phyloP scores from a whole-genome alignment of 2,113 vertebrate species.

The Pitta sordida region DNA sequence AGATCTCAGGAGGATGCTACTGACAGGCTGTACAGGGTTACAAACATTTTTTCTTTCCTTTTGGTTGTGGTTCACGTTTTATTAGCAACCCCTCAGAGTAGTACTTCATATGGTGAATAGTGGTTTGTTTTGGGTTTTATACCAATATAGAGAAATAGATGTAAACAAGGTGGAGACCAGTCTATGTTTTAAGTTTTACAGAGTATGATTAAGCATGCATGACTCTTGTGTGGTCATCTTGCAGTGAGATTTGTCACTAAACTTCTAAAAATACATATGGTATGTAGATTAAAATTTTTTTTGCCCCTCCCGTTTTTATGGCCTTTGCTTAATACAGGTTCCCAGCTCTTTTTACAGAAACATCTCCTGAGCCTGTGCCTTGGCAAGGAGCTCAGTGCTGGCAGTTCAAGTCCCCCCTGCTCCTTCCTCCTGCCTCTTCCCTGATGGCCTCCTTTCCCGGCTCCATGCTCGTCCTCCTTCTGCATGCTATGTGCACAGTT shows the following conservation, averaged over 20 bases:
- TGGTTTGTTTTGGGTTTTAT: neutral
- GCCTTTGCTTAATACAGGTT: neutral
- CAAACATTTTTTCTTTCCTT: neutral
- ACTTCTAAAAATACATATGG: neutral
- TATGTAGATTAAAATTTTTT: neutral
- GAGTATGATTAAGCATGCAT: accelerated
- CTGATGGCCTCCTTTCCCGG: neutral
- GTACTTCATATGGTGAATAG: neutral
- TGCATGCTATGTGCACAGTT: neutral
- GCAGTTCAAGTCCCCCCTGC: accelerated
- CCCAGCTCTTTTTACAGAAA: neutral
- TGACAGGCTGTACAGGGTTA: neutral
- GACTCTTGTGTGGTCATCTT: neutral
- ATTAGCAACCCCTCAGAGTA: neutral
- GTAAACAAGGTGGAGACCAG: neutral
- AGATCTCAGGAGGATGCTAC: neutral
- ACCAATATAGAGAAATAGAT: neutral
- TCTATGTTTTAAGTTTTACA: neutral
- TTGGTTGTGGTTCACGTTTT: neutral
- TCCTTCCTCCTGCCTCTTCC: neutral
- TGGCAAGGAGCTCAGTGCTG: accelerated
- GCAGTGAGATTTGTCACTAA: neutral
- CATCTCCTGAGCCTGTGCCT: accelerated
- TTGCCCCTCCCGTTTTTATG: neutral
- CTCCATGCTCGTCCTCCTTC: accelerated